Evolutionary conservation across 35 echinoderm and acorn worm genomes (phyloP), one percentile per base, ranked within the genome.

Genomic region (Ophiothrix spiculata): DNA sequence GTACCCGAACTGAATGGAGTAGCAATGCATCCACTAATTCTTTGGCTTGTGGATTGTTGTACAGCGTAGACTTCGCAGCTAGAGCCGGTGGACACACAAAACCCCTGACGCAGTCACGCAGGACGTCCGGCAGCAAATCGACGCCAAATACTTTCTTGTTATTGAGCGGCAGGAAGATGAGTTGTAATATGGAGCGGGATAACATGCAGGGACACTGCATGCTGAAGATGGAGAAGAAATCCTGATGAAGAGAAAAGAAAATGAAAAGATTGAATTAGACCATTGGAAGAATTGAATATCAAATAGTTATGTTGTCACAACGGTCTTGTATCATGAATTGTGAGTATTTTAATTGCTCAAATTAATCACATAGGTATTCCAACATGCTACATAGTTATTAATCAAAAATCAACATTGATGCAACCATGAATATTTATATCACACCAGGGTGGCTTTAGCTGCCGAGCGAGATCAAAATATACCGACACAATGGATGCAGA

Each of bases 151-250:
- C 79, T 75, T 93, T 93, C 82, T 91, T 93, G 83, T 90, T 92
- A 80, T 93, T 93, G 19, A 86, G 86, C 25, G 95, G 95, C 17
- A 91, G 80, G 49, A 97, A 93, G 64, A 93, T 90, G 39, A 91
- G 80, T 45, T 97, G 95, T 19, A 97, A 82, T 1, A 97, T 82
- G 4, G 95, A 93, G n/a, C n/a, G n/a, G 1, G 91, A 38, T 21
- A 93, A 85, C 11, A 93, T 85, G 46, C 95, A 97, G 60, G 29
- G 16, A 81, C 95, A 93, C 37, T 91, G 85, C 29, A 90, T 93
- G 86, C 95, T 97, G 75, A 97, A 93, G 31, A 93, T 88, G 32
- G 80, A 86, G 64, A 93, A 86, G 80, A 93, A 93, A 89, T 97
- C 95, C 95, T 97, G 56, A n/a, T 40, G 42, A 10, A 78, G 49